Percentiles rank a stretch among this genome's conserved stretches.
Evolutionary conservation across 2,113 vertebrate genomes (phyloP).

Genomic region (Centropus unirufus): DNA sequence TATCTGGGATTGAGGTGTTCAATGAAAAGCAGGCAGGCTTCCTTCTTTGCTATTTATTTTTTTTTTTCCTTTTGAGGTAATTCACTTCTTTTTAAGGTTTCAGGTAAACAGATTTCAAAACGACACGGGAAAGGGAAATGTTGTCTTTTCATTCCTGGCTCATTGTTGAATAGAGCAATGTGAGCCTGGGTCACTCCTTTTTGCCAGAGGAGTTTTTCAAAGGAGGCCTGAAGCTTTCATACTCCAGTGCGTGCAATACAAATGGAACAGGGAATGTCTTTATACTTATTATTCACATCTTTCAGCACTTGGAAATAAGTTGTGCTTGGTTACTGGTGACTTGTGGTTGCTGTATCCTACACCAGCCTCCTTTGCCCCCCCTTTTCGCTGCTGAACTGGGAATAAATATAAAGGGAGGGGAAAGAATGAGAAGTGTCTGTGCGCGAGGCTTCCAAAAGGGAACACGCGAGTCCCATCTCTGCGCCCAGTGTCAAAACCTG

Average conservation of each 20-base stretch:
- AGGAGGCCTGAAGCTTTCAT: not conserved
- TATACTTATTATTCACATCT: not conserved
- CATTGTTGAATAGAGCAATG: not conserved
- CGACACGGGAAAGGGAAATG: constrained; percentile 8
- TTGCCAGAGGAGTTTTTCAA: not conserved
- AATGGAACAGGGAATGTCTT: not conserved
- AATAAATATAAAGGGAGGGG: not conserved
- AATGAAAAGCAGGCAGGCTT: not conserved
- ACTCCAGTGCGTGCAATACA: not conserved
- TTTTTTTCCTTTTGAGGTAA: not conserved
- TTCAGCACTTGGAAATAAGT: not conserved
- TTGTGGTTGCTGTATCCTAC: not conserved
- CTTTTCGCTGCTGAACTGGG: not conserved
- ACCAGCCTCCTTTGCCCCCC: not conserved
- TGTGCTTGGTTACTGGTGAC: not conserved
- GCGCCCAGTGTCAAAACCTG: not conserved
- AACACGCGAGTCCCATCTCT: not conserved
- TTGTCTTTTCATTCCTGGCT: not conserved
- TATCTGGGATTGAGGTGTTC: not conserved
- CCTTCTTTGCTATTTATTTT: not conserved
- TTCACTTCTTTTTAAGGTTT: constrained; percentile 17
- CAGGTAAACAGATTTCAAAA: constrained; percentile 21
- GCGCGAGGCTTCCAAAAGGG: not conserved
- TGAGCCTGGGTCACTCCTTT: not conserved
- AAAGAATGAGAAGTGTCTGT: not conserved